A percentile compares a stretch with the other conserved stretches of the same genome.
These are phyloP conservation scores for Oxyura jamaicensis DNA, from an alignment of 2,113 vertebrate species.

Conservation along the genomic window DNA sequence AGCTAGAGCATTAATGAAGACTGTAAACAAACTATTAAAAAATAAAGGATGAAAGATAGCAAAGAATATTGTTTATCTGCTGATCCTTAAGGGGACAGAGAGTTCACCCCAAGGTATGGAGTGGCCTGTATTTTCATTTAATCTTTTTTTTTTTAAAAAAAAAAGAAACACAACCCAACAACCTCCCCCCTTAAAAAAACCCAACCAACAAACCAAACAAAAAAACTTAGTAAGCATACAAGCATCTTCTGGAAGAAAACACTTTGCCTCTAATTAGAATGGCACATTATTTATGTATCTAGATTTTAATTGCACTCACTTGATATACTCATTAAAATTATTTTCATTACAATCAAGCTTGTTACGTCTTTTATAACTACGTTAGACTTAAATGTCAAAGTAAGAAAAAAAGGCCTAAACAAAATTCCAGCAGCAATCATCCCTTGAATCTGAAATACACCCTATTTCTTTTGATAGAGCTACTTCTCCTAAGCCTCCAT, in stretches of 20 bases:
- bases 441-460: neutral
- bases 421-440: neutral
- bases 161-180: neutral
- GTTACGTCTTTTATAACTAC: neutral
- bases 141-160: constrained; percentile 12
- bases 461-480: neutral
- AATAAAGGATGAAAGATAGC: neutral
- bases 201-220: neutral
- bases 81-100: neutral
- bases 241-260: neutral
- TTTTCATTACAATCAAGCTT: constrained; percentile 59
- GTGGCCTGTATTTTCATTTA: neutral
- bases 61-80: neutral
- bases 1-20: neutral
- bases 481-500: neutral
- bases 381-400: constrained; percentile 25
- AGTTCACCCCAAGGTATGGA: neutral
- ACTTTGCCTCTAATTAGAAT: constrained; percentile 26
- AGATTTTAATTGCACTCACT: constrained; percentile 45
- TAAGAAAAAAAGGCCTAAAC: neutral
- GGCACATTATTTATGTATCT: constrained; percentile 42
- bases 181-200: neutral
- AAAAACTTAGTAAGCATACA: neutral
- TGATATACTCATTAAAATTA: constrained; percentile 52
- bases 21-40: neutral